Evolutionary conservation across 1,140 invertebrate species (phyloP).

Genomic region (Frieseomelitta varia): DNA sequence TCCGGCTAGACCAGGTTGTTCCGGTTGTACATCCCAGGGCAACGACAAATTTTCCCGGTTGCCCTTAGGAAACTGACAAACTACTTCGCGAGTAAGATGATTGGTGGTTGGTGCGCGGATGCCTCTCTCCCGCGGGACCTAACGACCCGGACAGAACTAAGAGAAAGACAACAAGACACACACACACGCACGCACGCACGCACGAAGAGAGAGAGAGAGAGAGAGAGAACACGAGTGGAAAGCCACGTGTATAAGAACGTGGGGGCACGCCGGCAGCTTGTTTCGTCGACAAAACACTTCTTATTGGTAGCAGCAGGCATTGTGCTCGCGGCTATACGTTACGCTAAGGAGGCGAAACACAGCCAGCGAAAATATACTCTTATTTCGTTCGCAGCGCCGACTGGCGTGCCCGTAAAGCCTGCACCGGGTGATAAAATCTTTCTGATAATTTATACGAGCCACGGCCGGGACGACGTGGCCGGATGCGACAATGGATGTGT

Average conservation of each 20-base stretch:
- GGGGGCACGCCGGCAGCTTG: background rate
- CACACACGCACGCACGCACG: too few species aligned
- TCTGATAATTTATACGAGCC: slow-evolving; percentile 50
- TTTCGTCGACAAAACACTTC: slow-evolving; percentile 37
- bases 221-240: background rate
- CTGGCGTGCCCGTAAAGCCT: slow-evolving; percentile 13
- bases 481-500: slow-evolving; percentile 36
- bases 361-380: slow-evolving; percentile 45
- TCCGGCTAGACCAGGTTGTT: background rate
- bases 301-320: slow-evolving; percentile 38
- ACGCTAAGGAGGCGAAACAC: slow-evolving; percentile 49
- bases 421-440: slow-evolving; percentile 47
- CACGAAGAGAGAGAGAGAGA: too few species aligned
- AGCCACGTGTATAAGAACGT: background rate
- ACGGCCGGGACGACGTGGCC: slow-evolving; percentile 21
- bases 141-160: background rate
- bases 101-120: slow-evolving; percentile 12
- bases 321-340: slow-evolving; percentile 39
- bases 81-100: slow-evolving; percentile 20
- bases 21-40: background rate
- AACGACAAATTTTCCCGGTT: slow-evolving; percentile 34
- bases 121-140: slow-evolving; percentile 19
- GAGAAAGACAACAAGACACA: background rate
- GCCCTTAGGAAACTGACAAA: slow-evolving; percentile 29
- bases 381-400: slow-evolving; percentile 39